Base-by-base conservation (phyloP, 2,113 vertebrate genomes). In the Chionis minor region DNA sequence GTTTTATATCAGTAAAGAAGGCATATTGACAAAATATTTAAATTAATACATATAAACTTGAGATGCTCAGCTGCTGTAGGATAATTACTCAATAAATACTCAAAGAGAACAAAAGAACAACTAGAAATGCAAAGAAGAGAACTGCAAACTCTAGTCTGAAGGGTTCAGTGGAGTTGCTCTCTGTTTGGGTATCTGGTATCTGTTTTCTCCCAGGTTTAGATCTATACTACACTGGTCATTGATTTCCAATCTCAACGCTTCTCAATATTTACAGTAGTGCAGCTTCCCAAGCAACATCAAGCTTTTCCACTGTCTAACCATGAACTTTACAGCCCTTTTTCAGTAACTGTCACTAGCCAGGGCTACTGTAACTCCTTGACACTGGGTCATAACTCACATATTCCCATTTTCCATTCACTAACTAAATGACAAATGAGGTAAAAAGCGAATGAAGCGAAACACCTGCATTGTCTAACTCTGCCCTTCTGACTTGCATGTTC, bases 401-500 rank as follows among this genome's bases (percentile, higher is more conserved):
- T 74, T 84, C 18, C 5, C 10, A 17, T 69, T 88, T 86, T 66
- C 32, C 18, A 23, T 54, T 63, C 35, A 11, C 10, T n/a, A 63
- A 35, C 27, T 56, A 54, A 66, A 30, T 0, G 2, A 27, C 0
- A 2, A 67, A 12, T 3, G 10, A 59, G 30, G 59, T 51, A 3
- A 65, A 69, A 88, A 77, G 4, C 1, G 45, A 33, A n/a, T 26
- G 8, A 23, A 10, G 4, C 0, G 3, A 49, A 81, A 20, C 3
- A 55, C 4, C 11, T 8, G 4, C 9, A 3, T 14, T 35, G 21
- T 40, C 65, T 40, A 23, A 61, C 55, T 62, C 52, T 54, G 24
- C 28, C 18, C 5, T 65, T 15, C 20, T 81, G 28, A 2, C 14
- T 81, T 51, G 49, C 49, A 12, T 23, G 22, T 22, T 51, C 49